Conservation (phyloP, 2,888 invertebrate species). For the Galeopsomyia nigrocyanea region DNA sequence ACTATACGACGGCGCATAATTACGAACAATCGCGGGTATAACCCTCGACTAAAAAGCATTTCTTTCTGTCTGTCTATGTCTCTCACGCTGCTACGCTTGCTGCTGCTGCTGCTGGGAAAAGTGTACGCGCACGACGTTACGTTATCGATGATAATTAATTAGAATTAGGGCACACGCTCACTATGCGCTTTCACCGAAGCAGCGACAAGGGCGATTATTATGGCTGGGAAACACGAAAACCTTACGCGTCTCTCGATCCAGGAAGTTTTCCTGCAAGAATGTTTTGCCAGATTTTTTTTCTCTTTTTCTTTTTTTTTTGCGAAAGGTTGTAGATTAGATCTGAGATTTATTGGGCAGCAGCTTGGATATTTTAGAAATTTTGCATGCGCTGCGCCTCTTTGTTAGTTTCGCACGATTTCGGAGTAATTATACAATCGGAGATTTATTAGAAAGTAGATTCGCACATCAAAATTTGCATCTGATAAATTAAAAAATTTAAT, state of each 20-base stretch:
- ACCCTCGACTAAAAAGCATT: constrained; percentile 20
- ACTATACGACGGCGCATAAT: constrained; percentile 5
- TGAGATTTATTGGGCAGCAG: constrained; percentile 2
- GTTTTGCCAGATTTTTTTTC: neutral
- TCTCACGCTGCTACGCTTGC: constrained; percentile 48
- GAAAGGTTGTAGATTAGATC: neutral
- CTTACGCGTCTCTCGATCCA: neutral
- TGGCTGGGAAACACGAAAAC: constrained; percentile 16
- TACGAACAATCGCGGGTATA: constrained; percentile 27
- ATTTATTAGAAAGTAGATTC: too few species aligned
- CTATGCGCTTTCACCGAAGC: constrained; percentile 33
- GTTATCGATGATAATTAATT: constrained; percentile 56
- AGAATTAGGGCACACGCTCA: constrained; percentile 47
- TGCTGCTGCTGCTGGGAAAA: constrained; percentile 48
- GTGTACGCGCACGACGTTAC: constrained; percentile 48
- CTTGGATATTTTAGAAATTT: too few species aligned
- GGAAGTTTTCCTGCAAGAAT: neutral
- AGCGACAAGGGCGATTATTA: neutral
- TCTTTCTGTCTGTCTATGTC: constrained; percentile 44
- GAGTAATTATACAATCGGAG: too few species aligned
- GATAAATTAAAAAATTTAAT: too few species aligned
- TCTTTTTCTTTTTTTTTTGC: neutral
- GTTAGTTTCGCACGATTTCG: too few species aligned
- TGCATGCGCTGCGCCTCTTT: too few species aligned
- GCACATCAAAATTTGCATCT: too few species aligned